Percentiles rank a stretch among this genome's conserved stretches.
phyloP scores from a whole-genome alignment of 2,888 invertebrate genomes.

The Troides aeacus region DNA sequence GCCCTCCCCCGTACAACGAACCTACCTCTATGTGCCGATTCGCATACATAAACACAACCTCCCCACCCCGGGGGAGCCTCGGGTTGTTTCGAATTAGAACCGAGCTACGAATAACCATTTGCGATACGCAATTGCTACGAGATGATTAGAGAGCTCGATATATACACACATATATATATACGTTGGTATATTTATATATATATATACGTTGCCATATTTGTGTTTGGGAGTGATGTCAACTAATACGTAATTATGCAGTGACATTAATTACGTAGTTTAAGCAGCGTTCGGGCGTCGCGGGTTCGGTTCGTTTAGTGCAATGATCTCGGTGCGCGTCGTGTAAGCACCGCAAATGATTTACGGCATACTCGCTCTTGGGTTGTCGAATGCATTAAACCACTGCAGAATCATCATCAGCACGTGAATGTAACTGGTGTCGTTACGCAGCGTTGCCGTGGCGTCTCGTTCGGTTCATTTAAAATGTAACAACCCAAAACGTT shows the following conservation, averaged over 20 bases:
- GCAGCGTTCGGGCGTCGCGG: conserved; percentile 26
- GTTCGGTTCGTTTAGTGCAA: conserved; percentile 19
- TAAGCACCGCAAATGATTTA: conserved; percentile 33
- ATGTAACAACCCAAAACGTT: conserved; percentile 72
- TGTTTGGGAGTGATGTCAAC: conserved; percentile 8
- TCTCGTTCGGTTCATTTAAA: conserved; percentile 73
- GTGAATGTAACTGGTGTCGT: conserved; percentile 41
- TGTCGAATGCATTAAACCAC: conserved; percentile 26
- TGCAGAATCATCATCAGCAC: conserved; percentile 16
- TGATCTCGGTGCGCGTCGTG: conserved; percentile 19
- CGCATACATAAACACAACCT: conserved; percentile 65
- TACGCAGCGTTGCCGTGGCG: conserved; percentile 33
- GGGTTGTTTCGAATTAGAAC: conserved; percentile 71
- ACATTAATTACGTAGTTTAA: conserved; percentile 30
- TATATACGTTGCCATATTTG: neutral
- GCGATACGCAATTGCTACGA: conserved; percentile 24
- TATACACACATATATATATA: neutral
- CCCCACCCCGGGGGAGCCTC: conserved; percentile 50
- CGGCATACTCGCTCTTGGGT: conserved; percentile 22
- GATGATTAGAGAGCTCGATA: conserved; percentile 3
- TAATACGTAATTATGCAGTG: conserved; percentile 29
- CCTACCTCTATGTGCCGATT: conserved; percentile 53
- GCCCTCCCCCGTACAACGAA: conserved; percentile 56
- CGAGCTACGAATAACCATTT: conserved; percentile 52
- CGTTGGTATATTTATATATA: neutral